Percentiles rank a stretch among this genome's conserved stretches.
Evolutionary conservation across 2,888 invertebrate genomes (phyloP).

Genomic region (Dermolepida albohirtum): DNA sequence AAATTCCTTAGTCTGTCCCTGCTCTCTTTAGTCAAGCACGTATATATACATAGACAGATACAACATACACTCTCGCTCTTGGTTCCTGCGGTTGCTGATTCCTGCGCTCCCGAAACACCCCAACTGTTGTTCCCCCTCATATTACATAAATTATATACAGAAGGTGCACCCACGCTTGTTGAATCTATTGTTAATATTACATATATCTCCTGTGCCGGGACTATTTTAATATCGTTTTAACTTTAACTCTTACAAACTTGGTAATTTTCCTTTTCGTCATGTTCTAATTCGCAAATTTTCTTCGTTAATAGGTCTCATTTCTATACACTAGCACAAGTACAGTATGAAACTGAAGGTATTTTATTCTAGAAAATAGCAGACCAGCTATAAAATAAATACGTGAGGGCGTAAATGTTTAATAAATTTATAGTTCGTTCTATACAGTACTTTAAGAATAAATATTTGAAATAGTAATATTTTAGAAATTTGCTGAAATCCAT

Average conservation of each 20-base stretch:
- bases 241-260: slow-evolving; percentile 32
- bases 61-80: slow-evolving; percentile 19
- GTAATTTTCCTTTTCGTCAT: slow-evolving; percentile 35
- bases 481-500: no score
- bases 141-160: slow-evolving; percentile 44
- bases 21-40: slow-evolving; percentile 23
- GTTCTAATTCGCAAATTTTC: slow-evolving; percentile 37
- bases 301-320: slow-evolving; percentile 23
- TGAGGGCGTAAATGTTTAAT: no score
- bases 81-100: slow-evolving; percentile 45
- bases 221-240: slow-evolving; percentile 39
- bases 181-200: slow-evolving; percentile 44
- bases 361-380: no score
- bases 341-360: no score
- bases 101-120: slow-evolving; percentile 42
- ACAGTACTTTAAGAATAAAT: no score
- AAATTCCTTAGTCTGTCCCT: slow-evolving; percentile 15
- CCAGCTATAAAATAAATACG: no score
- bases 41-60: slow-evolving; percentile 1
- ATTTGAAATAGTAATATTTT: no score
- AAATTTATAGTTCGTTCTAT: no score
- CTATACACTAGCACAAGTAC: slow-evolving; percentile 1
- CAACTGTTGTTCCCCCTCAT: slow-evolving; percentile 42
- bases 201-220: slow-evolving; percentile 30
- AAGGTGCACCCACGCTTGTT: slow-evolving; percentile 43